Conservation (phyloP, 2,888 invertebrate genomes). For the Anthophora plumipes region DNA sequence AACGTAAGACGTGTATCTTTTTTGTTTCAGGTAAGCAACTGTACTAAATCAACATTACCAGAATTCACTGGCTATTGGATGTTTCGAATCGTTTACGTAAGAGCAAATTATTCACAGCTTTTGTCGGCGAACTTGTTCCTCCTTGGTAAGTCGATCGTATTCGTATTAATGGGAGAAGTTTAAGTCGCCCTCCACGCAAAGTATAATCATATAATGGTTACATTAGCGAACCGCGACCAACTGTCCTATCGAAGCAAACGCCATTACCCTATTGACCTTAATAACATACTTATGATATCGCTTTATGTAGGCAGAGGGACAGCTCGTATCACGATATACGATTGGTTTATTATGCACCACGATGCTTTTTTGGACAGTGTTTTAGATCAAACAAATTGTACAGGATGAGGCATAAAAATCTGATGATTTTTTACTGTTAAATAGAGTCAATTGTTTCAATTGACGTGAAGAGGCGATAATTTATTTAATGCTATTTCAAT, state of each 20-base stretch:
- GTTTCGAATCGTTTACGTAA: neutral
- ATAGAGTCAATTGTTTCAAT: no score
- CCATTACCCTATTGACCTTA: conserved; percentile 66
- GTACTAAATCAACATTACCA: neutral
- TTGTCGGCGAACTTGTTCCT: neutral
- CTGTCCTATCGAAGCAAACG: conserved; percentile 61
- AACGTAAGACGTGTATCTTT: neutral
- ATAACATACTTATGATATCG: conserved; percentile 61
- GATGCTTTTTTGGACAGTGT: conserved; percentile 2
- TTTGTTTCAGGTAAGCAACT: conserved; percentile 59
- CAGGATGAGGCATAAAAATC: no score
- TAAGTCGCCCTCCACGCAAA: conserved; percentile 32
- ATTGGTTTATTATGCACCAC: conserved; percentile 38
- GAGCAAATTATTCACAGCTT: neutral
- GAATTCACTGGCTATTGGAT: neutral
- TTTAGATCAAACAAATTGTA: neutral
- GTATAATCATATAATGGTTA: conserved; percentile 40
- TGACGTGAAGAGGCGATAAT: no score
- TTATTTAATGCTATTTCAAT: no score
- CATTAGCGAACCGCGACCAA: conserved; percentile 53
- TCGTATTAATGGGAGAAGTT: conserved; percentile 55
- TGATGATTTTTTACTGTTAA: no score
- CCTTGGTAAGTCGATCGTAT: conserved; percentile 32
- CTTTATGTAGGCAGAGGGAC: conserved; percentile 24
- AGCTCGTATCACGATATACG: conserved; percentile 32